Base-by-base conservation (phyloP, 2,888 invertebrate genomes). In the Blastobasis lacticolella region DNA sequence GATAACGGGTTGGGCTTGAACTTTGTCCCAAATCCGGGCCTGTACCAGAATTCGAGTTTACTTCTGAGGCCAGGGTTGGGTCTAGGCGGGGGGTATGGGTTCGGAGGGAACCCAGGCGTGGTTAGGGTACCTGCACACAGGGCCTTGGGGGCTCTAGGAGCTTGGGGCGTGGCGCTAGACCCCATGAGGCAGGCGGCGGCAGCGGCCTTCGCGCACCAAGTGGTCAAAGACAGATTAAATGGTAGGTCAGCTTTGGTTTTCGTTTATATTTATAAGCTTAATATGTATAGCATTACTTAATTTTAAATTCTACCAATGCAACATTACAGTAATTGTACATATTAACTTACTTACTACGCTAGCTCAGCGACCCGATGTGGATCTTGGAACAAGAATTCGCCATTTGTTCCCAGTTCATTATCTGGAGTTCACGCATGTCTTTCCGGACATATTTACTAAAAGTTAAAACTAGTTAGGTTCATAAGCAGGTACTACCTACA, bases 121-220 rank as follows among this genome's bases (percentile, higher is more conserved):
- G 91, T 95, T 62, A 89, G 94, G 69, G 95, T 95, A 60, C 95
- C 95, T 49, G 95, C 95, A 53, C 96, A 96, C 72, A 85, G 94
- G 63, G 87, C 88, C 5, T 73, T 90, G 44, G 89, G 89, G 1
- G 87, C 89, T 45, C 61, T 90, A 53, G 86, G 89, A 6, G 90
- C 90, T 46, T 89, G 91, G 79, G 89, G 90, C 38, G 88, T 92
- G 54, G 91, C 91, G 49, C 79, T 92, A 63, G 91, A 92, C 62
- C 89, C 90, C 46, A 91, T 90, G 88, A 85, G 90, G 69, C 92
- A 90, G 64, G 92, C 90, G 53, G 92, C 90, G 10, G 91, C 91
- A 0, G 94, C 94, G 2, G 94, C 94, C 48, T 91, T 94, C 72
- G 94, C 94, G 3, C 92, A 94, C 67, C 94, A 94, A 81, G 93